Evolutionary conservation across 2,888 invertebrate species (phyloP).

Genomic region (Oithona nana): DNA sequence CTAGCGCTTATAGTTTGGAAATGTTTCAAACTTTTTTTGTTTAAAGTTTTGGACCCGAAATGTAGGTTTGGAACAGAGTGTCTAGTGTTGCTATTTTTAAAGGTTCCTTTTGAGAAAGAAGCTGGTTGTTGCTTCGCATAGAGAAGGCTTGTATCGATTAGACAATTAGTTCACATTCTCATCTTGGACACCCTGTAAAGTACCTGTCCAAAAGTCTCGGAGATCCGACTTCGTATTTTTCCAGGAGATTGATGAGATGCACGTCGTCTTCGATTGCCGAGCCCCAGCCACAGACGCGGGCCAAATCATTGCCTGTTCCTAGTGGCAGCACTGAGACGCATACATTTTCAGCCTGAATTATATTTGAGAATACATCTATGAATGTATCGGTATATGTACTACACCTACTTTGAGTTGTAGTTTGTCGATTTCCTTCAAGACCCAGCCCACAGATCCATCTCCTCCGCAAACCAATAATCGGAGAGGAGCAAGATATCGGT

Average conservation of each 20-base stretch:
- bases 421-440: slow-evolving; percentile 82
- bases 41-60: too few species aligned
- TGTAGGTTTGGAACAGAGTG: too few species aligned
- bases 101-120: too few species aligned
- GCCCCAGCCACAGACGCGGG: slow-evolving; percentile 88
- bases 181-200: too few species aligned
- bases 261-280: slow-evolving; percentile 87
- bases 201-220: slow-evolving; percentile 89
- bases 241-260: slow-evolving; percentile 70
- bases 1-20: too few species aligned
- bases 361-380: too few species aligned
- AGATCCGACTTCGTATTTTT: slow-evolving; percentile 87
- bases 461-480: slow-evolving; percentile 91
- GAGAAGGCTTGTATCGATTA: too few species aligned
- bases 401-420: slow-evolving; percentile 73
- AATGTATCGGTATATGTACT: too few species aligned
- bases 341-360: slow-evolving; percentile 11
- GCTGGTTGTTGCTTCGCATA: too few species aligned
- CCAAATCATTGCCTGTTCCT: slow-evolving; percentile 90
- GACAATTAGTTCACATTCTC: too few species aligned
- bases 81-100: too few species aligned
- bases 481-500: slow-evolving; percentile 85
- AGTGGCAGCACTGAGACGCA: slow-evolving; percentile 50
- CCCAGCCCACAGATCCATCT: slow-evolving; percentile 95
- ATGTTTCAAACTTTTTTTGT: too few species aligned